Evolutionary conservation across 2,888 invertebrate genomes (phyloP).

Genomic region (Cryptocephalus moraei): DNA sequence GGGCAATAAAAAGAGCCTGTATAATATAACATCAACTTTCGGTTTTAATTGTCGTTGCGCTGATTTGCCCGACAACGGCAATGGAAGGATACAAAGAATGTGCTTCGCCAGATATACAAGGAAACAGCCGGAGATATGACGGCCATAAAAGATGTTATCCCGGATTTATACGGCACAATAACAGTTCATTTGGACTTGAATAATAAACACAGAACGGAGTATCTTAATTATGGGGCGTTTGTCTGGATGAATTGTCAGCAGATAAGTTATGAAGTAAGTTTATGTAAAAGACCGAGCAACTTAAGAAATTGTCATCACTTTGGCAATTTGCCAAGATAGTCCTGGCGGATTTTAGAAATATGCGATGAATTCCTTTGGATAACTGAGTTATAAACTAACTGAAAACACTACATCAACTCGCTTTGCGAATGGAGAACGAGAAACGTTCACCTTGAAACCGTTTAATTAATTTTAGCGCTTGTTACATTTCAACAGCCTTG

Average conservation of each 20-base stretch:
- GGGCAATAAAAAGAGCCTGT: slow-evolving; percentile 15
- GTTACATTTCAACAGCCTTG: no score
- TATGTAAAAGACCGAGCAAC: no score
- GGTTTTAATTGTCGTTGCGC: slow-evolving; percentile 17
- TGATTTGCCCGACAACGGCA: slow-evolving; percentile 18
- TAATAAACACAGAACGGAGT: slow-evolving; percentile 7
- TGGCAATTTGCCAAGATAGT: no score
- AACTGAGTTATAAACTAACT: no score
- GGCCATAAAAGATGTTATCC: slow-evolving; percentile 16
- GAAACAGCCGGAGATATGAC: slow-evolving; percentile 12
- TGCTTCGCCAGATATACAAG: slow-evolving; percentile 10
- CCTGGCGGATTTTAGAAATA: no score
- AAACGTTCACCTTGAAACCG: no score
- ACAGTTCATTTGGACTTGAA: slow-evolving; percentile 10
- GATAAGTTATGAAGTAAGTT: not conserved
- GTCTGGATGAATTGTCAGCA: not conserved
- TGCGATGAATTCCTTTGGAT: no score
- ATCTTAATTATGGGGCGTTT: slow-evolving; percentile 4
- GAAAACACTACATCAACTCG: no score
- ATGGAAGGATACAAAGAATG: slow-evolving; percentile 14
- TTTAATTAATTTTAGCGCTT: no score
- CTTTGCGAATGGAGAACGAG: no score
- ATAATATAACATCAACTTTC: slow-evolving; percentile 7
- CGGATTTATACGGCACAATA: slow-evolving; percentile 11
- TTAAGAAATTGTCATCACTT: no score